A percentile compares a stretch with the other conserved stretches of the same genome.
Conservation (phyloP, 2,113 vertebrate species). For the Cyanoliseus patagonus region DNA sequence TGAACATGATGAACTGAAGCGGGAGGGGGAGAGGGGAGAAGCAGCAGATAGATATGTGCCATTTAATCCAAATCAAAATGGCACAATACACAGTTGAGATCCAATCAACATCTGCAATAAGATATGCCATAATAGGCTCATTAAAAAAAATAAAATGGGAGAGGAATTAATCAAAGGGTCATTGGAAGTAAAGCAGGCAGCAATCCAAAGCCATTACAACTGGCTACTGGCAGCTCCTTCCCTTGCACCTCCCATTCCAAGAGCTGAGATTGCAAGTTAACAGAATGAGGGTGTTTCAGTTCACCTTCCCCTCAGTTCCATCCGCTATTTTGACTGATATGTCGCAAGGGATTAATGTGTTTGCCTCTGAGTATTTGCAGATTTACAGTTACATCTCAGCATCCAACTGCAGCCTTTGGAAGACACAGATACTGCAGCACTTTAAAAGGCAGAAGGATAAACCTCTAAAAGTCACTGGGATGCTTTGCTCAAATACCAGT, state of each 20-base stretch:
- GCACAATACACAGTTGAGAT: constrained; percentile 66
- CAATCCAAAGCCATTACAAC: constrained; percentile 50
- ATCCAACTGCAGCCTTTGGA: background rate
- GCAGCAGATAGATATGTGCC: constrained; percentile 71
- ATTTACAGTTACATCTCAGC: background rate
- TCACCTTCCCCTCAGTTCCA: constrained; percentile 6
- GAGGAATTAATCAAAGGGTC: constrained; percentile 61
- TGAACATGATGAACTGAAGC: constrained; percentile 64
- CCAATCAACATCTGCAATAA: constrained; percentile 66
- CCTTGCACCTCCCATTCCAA: background rate
- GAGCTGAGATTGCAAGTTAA: constrained; percentile 18
- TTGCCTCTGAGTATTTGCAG: constrained; percentile 30
- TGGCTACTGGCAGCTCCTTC: background rate
- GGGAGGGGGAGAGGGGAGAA: constrained; percentile 47
- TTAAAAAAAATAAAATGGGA: constrained; percentile 68
- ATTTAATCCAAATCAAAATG: constrained; percentile 75
- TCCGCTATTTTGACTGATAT: background rate
- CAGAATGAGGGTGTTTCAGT: background rate
- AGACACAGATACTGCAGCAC: background rate
- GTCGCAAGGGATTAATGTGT: background rate
- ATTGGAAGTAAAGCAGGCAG: constrained; percentile 41
- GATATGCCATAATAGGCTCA: constrained; percentile 61
- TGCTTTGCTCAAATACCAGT: background rate
- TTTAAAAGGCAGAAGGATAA: background rate
- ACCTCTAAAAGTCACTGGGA: background rate